These are phyloP conservation scores for Lordiphosa stackelbergi DNA, from an alignment of 1,140 invertebrate species.

Conservation along the genomic window DNA sequence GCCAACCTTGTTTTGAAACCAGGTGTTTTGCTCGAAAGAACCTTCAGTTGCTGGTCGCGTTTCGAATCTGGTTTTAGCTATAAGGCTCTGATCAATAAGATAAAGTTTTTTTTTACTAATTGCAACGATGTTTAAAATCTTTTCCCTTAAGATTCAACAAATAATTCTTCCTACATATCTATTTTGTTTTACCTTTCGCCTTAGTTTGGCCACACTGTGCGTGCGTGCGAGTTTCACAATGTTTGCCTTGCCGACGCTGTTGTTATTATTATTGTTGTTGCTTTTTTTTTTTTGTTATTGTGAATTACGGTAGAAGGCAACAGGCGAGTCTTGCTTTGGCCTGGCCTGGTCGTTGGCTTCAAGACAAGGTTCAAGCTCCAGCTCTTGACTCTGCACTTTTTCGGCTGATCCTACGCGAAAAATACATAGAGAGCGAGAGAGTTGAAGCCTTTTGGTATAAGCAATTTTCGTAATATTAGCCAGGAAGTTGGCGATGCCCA, in stretches of 20 bases:
- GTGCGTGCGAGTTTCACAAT: conserved; percentile 53
- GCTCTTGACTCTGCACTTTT: conserved; percentile 38
- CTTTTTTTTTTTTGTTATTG: conserved; percentile 36
- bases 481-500: conserved; percentile 54
- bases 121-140: too few species aligned
- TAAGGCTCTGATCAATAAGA: too few species aligned
- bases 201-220: conserved; percentile 38
- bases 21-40: too few species aligned
- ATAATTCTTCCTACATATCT: background rate
- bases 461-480: conserved; percentile 76
- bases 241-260: conserved; percentile 50
- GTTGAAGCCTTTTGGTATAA: conserved; percentile 42
- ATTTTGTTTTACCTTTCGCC: background rate
- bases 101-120: too few species aligned
- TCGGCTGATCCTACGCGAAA: conserved; percentile 49
- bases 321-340: conserved; percentile 52
- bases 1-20: too few species aligned
- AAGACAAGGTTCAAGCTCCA: conserved; percentile 22
- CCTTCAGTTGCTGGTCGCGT: too few species aligned
- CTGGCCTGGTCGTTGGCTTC: conserved; percentile 6
- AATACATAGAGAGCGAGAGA: conserved; percentile 4
- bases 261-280: conserved; percentile 23
- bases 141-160: background rate
- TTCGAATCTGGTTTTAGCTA: too few species aligned
- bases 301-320: conserved; percentile 74